A percentile compares a stretch with the other conserved stretches of the same genome.
Conservation (phyloP, 2,888 invertebrate genomes). For the Altica lythri region DNA sequence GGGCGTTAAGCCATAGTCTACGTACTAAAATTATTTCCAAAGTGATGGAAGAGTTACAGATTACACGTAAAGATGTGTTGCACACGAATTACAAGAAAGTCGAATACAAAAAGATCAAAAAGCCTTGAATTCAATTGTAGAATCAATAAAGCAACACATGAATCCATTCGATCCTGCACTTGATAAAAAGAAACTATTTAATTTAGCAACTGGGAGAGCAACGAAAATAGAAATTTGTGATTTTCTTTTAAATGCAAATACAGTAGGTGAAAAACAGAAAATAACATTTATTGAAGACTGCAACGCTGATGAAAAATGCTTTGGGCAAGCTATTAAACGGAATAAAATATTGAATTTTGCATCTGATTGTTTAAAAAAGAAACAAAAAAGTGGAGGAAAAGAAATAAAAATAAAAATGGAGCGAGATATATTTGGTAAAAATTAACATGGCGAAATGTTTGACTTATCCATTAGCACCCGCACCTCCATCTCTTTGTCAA, state of each 20-base stretch:
- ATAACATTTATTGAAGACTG: constrained; percentile 5
- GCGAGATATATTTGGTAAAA: constrained; percentile 43
- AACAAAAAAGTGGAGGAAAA: constrained; percentile 22
- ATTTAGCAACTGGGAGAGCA: constrained; percentile 1
- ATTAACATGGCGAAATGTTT: constrained; percentile 42
- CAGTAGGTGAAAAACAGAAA: constrained; percentile 7
- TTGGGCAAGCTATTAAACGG: constrained; percentile 6
- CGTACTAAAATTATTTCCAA: not conserved
- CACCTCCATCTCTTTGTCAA: constrained; percentile 28
- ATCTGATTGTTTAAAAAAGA: constrained; percentile 18
- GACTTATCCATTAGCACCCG: constrained; percentile 15
- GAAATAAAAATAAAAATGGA: constrained; percentile 39
- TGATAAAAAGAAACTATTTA: not conserved
- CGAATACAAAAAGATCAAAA: not conserved
- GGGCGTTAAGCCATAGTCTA: not conserved
- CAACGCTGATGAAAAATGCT: not conserved
- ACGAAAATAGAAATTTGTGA: not conserved
- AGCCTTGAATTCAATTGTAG: not conserved
- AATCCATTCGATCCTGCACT: not conserved
- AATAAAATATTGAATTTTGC: constrained; percentile 21
- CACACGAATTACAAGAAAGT: not conserved
- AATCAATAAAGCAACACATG: not conserved
- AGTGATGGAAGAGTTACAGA: not conserved
- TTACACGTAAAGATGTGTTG: constrained; percentile 3
- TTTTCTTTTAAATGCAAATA: constrained; percentile 6